These are phyloP conservation scores for Calliphora vicina DNA, from an alignment of 1,140 invertebrate genomes.

Conservation along the genomic window DNA sequence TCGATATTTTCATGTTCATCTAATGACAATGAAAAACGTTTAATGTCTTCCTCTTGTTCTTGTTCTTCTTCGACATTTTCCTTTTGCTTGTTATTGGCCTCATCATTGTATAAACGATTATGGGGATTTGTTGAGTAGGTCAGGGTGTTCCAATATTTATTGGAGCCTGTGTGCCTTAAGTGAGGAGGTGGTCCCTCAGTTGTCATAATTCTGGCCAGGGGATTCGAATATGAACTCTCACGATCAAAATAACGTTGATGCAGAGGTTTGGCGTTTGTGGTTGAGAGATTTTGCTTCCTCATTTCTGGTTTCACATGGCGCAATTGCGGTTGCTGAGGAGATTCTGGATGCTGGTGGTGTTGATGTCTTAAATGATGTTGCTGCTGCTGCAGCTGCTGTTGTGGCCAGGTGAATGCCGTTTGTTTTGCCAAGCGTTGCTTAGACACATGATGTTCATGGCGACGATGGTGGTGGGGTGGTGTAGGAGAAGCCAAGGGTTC, in stretches of 20 bases:
- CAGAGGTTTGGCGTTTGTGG: background rate
- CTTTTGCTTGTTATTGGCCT: background rate
- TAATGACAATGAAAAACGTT: constrained; percentile 13
- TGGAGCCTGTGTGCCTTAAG: background rate
- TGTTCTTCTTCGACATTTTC: background rate
- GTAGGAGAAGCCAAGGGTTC: background rate
- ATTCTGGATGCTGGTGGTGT: constrained; percentile 12
- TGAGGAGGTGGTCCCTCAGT: constrained; percentile 9
- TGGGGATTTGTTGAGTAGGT: background rate
- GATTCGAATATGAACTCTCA: constrained; percentile 14
- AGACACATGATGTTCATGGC: constrained; percentile 12
- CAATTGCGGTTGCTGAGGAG: background rate
- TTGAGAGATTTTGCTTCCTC: background rate
- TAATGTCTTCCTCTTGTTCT: background rate
- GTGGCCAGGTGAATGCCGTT: background rate
- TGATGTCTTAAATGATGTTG: constrained; percentile 33
- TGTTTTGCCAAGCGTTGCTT: background rate
- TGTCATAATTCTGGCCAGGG: background rate
- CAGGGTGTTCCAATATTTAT: too few relatives aligned
- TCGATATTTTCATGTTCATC: background rate
- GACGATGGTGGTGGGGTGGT: constrained; percentile 8
- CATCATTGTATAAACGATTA: background rate
- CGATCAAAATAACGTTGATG: constrained; percentile 31
- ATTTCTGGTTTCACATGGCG: background rate
- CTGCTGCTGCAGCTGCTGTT: background rate